Percentiles rank a stretch among this genome's conserved stretches.
phyloP scores from a whole-genome alignment of 2,797 vertebrate species.

The Manis pentadactyla region DNA sequence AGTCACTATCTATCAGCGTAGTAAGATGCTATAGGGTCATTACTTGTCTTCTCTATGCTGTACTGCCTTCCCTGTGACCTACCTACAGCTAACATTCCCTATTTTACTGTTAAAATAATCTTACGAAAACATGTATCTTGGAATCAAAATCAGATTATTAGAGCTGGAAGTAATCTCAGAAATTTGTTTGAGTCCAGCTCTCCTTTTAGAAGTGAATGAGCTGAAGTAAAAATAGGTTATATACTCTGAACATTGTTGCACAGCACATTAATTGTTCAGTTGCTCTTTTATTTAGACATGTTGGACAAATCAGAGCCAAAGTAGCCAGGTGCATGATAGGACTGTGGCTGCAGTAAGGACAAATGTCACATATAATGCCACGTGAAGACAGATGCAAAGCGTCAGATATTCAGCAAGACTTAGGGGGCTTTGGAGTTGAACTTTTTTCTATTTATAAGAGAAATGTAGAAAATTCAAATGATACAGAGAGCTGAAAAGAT shows the following conservation, averaged over 20 bases:
- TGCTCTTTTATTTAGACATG: background rate
- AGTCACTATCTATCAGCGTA: no score
- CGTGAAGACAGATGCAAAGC: background rate
- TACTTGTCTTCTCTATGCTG: no score
- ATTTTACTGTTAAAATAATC: background rate
- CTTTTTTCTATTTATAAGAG: conserved; percentile 17
- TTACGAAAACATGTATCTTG: background rate
- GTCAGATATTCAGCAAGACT: background rate
- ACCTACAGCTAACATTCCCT: background rate
- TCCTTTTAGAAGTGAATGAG: background rate
- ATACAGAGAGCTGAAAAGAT: background rate
- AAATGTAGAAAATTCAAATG: background rate
- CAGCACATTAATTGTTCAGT: background rate
- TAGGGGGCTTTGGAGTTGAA: background rate
- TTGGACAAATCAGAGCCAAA: background rate
- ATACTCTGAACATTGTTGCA: background rate
- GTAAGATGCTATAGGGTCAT: no score
- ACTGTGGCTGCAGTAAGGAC: background rate
- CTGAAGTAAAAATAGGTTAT: background rate
- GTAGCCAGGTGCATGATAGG: background rate
- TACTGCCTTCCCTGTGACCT: no score
- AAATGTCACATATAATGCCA: background rate
- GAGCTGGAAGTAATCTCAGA: background rate
- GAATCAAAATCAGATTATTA: conserved; percentile 22
- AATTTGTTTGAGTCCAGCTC: background rate